Evolutionary conservation across 2,888 invertebrate species (phyloP).

Genomic region (Lycophotia porphyrea): DNA sequence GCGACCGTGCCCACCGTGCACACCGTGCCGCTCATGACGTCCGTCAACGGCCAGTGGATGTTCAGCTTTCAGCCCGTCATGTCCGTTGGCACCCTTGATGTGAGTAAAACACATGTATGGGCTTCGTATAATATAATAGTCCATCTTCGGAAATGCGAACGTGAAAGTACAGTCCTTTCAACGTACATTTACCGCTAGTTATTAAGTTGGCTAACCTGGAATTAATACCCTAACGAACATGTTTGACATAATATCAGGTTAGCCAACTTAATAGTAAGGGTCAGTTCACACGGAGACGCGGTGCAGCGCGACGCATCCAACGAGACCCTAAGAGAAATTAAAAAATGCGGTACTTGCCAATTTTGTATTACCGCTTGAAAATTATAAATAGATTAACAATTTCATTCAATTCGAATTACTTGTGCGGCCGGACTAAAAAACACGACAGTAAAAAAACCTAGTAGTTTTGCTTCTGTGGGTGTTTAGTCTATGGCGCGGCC

Average conservation of each 20-base stretch:
- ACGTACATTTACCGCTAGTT: background rate
- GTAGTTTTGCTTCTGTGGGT: background rate
- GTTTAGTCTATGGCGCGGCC: background rate
- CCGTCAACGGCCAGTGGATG: conserved; percentile 88
- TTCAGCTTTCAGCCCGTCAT: conserved; percentile 86
- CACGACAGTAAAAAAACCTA: background rate
- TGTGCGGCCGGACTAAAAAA: background rate
- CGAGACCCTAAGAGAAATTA: background rate
- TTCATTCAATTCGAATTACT: background rate
- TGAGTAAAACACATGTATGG: conserved; percentile 60
- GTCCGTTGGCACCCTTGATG: conserved; percentile 85
- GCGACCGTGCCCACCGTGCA: conserved; percentile 75
- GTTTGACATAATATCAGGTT: background rate
- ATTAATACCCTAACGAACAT: background rate
- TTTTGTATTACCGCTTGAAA: background rate
- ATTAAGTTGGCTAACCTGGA: background rate
- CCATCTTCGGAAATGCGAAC: background rate
- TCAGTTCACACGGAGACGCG: no score
- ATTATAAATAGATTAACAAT: background rate
- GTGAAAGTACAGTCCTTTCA: background rate
- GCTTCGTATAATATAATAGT: no score
- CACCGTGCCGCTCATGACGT: conserved; percentile 85
- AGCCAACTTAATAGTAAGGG: background rate
- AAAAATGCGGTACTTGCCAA: background rate
- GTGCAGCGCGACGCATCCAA: no score